A percentile compares a stretch with the other conserved stretches of the same genome.
These are phyloP conservation scores for Ictidomys tridecemlineatus DNA, from an alignment of 2,113 vertebrate species.

Conservation along the genomic window DNA sequence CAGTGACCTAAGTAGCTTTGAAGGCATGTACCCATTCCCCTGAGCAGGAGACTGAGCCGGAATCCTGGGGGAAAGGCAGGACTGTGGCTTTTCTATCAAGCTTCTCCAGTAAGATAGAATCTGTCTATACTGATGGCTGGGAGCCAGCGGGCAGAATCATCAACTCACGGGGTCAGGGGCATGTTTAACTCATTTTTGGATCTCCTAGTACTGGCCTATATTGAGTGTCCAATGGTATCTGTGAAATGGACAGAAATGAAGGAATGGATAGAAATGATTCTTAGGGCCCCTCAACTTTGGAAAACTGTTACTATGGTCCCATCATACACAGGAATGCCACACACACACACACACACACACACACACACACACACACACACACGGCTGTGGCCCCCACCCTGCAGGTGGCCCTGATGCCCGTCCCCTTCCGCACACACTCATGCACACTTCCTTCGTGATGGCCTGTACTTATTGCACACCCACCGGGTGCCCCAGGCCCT, in stretches of 20 bases:
- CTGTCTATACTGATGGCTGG: neutral
- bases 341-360: no score
- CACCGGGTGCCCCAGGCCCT: conserved; percentile 19
- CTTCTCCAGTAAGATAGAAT: neutral
- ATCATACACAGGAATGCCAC: neutral
- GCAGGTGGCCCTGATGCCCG: neutral
- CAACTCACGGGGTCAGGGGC: neutral
- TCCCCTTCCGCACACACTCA: neutral
- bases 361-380: no score
- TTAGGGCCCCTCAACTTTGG: neutral
- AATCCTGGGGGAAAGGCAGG: neutral
- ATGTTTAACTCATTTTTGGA: neutral
- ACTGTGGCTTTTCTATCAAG: neutral
- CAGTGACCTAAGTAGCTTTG: neutral
- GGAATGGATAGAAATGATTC: neutral
- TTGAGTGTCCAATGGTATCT: neutral
- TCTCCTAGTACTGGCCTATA: neutral
- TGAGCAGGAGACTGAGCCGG: neutral
- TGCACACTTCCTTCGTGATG: neutral
- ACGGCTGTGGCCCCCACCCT: neutral
- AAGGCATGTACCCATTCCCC: neutral
- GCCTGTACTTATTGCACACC: conserved; percentile 43
- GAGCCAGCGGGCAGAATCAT: no score
- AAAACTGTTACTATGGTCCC: neutral
- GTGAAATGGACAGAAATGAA: neutral